These are phyloP conservation scores for Pogonomyrmex barbatus DNA, from an alignment of 1,140 invertebrate genomes.

Conservation along the genomic window DNA sequence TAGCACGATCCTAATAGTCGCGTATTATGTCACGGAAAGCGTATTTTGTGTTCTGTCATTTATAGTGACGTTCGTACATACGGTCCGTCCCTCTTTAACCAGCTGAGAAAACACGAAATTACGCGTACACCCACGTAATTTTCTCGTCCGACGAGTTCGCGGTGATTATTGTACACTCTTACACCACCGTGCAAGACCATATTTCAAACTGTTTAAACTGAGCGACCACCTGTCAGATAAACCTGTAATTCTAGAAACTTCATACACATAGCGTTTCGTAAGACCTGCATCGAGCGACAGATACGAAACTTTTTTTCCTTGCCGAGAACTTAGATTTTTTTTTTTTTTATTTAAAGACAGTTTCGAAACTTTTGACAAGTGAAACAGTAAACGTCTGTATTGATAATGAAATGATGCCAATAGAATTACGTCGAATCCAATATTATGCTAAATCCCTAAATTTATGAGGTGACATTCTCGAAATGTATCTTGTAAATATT, in stretches of 20 bases:
- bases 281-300: constrained; percentile 1
- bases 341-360: neutral
- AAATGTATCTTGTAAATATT: neutral
- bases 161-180: constrained; percentile 36
- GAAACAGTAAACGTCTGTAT: neutral
- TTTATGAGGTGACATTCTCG: neutral
- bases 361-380: neutral
- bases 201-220: constrained; percentile 57
- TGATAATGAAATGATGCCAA: neutral
- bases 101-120: constrained; percentile 61
- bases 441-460: neutral
- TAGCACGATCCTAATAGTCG: constrained; percentile 62
- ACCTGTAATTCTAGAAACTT: constrained; percentile 42
- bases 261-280: constrained; percentile 8
- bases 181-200: constrained; percentile 8
- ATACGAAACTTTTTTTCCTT: constrained; percentile 28
- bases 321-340: neutral
- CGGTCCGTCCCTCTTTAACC: constrained; percentile 28
- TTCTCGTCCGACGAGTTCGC: constrained; percentile 25
- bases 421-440: neutral
- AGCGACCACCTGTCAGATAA: constrained; percentile 52
- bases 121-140: constrained; percentile 48
- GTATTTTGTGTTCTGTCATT: neutral
- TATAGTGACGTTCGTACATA: neutral
- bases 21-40: constrained; percentile 72